These are phyloP conservation scores for Eubasilissa regina DNA, from an alignment of 1,140 invertebrate genomes.

Conservation along the genomic window DNA sequence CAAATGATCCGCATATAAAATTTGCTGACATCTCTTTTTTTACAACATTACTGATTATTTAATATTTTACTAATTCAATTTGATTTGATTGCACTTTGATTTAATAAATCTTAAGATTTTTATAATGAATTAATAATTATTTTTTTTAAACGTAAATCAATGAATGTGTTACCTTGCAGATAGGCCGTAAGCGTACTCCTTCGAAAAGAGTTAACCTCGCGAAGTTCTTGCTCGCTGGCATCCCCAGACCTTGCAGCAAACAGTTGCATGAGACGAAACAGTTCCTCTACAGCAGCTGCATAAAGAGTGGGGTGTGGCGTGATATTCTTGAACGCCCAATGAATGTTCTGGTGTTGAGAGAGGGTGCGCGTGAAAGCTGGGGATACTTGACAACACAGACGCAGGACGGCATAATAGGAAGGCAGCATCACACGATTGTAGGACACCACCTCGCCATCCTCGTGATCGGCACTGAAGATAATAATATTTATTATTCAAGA, in stretches of 20 bases:
- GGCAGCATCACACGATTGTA: conserved; percentile 95
- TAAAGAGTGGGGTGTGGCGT: conserved; percentile 95
- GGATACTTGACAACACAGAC: conserved; percentile 92
- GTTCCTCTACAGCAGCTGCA: conserved; percentile 89
- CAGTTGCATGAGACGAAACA: conserved; percentile 91
- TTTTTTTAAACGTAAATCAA: too few species aligned
- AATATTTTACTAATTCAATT: too few species aligned
- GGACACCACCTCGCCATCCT: conserved; percentile 94
- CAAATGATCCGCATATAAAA: too few species aligned
- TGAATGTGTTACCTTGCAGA: conserved; percentile 72
- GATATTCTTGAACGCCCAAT: conserved; percentile 97
- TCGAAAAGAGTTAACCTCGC: conserved; percentile 87
- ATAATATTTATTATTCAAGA: neutral
- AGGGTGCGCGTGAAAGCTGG: conserved; percentile 87
- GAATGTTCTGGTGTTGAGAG: conserved; percentile 93
- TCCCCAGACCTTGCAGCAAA: conserved; percentile 85
- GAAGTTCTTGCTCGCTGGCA: conserved; percentile 83
- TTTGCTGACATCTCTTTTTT: too few species aligned
- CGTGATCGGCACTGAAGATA: conserved; percentile 86
- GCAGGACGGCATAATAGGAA: conserved; percentile 92
- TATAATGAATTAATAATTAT: too few species aligned
- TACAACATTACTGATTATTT: too few species aligned
- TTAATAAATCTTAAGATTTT: too few species aligned
- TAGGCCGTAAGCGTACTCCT: conserved; percentile 88
- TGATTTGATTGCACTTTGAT: too few species aligned